phyloP scores from a whole-genome alignment of 2,888 invertebrate species.

The Apamea anceps region DNA sequence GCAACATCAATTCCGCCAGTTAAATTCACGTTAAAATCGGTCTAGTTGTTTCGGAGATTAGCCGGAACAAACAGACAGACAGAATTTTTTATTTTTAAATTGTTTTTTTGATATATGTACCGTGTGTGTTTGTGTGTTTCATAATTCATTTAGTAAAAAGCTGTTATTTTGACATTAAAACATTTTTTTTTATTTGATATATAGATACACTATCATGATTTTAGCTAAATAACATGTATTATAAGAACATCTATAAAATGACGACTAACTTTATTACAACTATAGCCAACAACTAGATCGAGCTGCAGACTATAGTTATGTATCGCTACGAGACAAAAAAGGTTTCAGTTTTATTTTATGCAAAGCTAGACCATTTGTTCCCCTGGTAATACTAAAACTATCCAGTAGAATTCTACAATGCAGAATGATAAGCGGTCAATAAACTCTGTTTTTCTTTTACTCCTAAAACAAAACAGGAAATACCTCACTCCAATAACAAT shows the following conservation, averaged over 20 bases:
- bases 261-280: background rate
- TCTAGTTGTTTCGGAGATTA: background rate
- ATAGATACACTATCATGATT: background rate
- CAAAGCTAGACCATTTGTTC: slow-evolving; percentile 2
- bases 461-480: slow-evolving; percentile 39
- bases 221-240: background rate
- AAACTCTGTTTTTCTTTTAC: background rate
- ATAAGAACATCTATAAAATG: background rate
- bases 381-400: background rate
- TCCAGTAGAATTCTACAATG: background rate
- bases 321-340: background rate
- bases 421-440: slow-evolving; percentile 4
- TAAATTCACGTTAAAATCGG: background rate
- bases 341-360: background rate
- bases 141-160: too few species aligned
- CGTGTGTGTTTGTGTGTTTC: too few species aligned
- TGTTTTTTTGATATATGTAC: background rate
- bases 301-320: background rate
- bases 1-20: background rate
- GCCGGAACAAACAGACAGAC: background rate
- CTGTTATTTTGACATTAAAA: too few species aligned
- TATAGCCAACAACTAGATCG: background rate
- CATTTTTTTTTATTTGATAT: background rate
- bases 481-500: slow-evolving; percentile 26
- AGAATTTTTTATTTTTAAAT: too few species aligned